A percentile compares a stretch with the other conserved stretches of the same genome.
Evolutionary conservation across 2,888 invertebrate species (phyloP).

Genomic region (Blastobasis lacticolella): DNA sequence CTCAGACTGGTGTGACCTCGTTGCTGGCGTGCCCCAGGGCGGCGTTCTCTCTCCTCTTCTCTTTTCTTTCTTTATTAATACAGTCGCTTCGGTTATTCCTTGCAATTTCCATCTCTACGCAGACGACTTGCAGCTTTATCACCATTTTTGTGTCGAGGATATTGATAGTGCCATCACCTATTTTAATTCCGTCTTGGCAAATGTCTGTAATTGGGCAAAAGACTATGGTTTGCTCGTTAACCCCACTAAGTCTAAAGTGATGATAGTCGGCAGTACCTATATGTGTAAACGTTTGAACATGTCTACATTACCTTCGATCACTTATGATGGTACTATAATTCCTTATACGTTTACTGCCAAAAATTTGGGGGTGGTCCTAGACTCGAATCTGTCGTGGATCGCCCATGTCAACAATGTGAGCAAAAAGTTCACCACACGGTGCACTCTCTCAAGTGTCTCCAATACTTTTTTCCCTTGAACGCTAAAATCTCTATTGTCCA

Average conservation of each 20-base stretch:
- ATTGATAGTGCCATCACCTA: neutral
- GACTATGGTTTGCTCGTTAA: no score
- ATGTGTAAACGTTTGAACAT: neutral
- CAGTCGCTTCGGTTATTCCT: neutral
- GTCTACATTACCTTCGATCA: neutral
- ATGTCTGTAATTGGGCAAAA: no score
- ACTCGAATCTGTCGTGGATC: neutral
- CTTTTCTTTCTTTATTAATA: neutral
- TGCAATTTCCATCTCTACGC: neutral
- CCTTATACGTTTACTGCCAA: conserved; percentile 2
- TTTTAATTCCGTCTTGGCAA: no score
- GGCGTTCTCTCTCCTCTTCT: neutral
- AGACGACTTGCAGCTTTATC: neutral
- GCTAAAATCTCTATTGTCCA: neutral
- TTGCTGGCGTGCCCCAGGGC: neutral
- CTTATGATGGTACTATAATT: neutral
- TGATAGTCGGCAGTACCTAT: neutral
- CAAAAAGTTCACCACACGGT: neutral
- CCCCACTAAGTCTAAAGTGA: no score
- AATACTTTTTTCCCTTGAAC: conserved; percentile 1
- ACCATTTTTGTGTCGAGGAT: neutral
- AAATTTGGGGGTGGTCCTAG: conserved; percentile 3
- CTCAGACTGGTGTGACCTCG: neutral
- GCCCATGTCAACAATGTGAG: neutral
- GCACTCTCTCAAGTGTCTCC: conserved; percentile 1